Evolutionary conservation across 2,888 invertebrate species (phyloP).

Genomic region (Prosopocoilus inquinatus): DNA sequence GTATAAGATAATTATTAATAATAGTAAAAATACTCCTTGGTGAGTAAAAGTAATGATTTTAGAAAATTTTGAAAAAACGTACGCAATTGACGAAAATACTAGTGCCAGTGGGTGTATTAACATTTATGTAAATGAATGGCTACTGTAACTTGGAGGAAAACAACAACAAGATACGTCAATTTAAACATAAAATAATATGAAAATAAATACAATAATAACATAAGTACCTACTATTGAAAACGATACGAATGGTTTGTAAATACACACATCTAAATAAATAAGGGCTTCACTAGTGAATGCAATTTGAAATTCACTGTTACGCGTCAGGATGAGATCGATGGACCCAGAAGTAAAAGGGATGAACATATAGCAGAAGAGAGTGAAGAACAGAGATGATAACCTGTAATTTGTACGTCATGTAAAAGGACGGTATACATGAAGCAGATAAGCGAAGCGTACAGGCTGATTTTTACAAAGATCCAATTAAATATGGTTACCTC

Average conservation of each 20-base stretch:
- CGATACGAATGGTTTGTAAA: neutral
- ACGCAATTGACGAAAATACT: no score
- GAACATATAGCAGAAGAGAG: neutral
- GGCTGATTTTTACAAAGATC: conserved; percentile 38
- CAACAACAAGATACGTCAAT: no score
- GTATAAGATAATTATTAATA: no score
- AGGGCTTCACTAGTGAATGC: conserved; percentile 12
- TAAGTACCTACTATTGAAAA: no score
- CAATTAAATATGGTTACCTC: conserved; percentile 38
- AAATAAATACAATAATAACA: no score
- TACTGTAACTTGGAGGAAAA: no score
- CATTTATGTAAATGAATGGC: no score
- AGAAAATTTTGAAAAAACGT: no score
- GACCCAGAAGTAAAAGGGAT: conserved; percentile 1
- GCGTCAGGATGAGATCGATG: conserved; percentile 6
- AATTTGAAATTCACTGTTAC: conserved; percentile 25
- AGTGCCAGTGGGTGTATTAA: no score
- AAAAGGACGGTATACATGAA: conserved; percentile 26
- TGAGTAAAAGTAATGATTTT: no score
- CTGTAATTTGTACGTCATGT: conserved; percentile 30
- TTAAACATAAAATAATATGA: no score
- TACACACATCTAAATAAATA: conserved; percentile 11
- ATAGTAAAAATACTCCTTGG: no score
- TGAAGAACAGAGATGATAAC: conserved; percentile 22
- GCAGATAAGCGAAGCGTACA: conserved; percentile 36